Percentiles rank a stretch among this genome's conserved stretches.
Evolutionary conservation across 2,888 invertebrate species (phyloP).

Genomic region (Homarus gammarus): DNA sequence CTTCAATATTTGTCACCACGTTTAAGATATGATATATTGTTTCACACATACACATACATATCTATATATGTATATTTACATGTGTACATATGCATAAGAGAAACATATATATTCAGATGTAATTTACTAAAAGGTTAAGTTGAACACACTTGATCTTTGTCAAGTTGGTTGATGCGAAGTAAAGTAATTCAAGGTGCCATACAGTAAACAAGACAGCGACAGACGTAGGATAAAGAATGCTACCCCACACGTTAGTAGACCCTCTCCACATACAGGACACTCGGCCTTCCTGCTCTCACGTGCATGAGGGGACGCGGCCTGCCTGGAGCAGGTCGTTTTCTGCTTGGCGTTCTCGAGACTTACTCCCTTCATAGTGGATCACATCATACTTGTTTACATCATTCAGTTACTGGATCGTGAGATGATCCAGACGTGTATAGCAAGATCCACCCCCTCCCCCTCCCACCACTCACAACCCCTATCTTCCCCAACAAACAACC

Average conservation of each 20-base stretch:
- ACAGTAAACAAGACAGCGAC: too few relatives aligned
- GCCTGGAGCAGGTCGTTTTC: conserved; percentile 21
- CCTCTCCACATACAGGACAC: conserved; percentile 29
- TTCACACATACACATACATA: background rate
- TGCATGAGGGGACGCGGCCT: conserved; percentile 43
- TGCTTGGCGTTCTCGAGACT: conserved; percentile 15
- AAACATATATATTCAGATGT: background rate
- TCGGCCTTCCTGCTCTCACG: conserved; percentile 9
- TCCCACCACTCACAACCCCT: too few relatives aligned
- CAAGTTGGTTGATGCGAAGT: too few relatives aligned
- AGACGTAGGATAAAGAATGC: conserved; percentile 36
- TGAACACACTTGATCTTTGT: too few relatives aligned
- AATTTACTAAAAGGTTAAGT: too few relatives aligned
- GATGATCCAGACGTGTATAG: conserved; percentile 30
- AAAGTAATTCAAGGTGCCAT: too few relatives aligned
- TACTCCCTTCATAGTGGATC: background rate
- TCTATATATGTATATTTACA: conserved; percentile 39
- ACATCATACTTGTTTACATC: conserved; percentile 26
- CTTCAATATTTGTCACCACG: background rate
- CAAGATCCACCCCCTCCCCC: conserved; percentile 11
- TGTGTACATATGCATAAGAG: conserved; percentile 12
- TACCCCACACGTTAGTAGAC: conserved; percentile 29
- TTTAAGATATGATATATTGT: background rate
- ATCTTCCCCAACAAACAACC: conserved; percentile 1
- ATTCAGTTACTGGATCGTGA: conserved; percentile 9